Evolutionary conservation across 2,113 vertebrate genomes (phyloP).

Genomic region (Taurulus bubalis): DNA sequence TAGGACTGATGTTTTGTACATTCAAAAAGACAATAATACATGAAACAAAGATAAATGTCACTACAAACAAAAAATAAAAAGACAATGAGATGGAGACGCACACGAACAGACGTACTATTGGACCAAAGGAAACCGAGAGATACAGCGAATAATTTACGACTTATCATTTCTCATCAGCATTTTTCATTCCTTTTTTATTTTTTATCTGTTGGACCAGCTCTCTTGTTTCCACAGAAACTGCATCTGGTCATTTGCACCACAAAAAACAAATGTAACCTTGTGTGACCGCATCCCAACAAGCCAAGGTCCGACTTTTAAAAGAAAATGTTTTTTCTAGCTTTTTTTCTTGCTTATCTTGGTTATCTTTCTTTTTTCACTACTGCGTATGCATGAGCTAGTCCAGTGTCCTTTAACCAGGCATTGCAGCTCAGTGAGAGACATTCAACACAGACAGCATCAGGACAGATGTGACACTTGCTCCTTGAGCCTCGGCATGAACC

Average conservation of each 20-base stretch:
- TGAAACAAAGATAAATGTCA: background rate
- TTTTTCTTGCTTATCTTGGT: background rate
- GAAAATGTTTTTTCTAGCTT: background rate
- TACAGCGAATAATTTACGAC: constrained; percentile 3
- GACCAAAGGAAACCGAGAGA: background rate
- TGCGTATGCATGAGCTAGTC: constrained; percentile 4
- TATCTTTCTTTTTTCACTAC: background rate
- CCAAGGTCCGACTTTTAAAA: constrained; percentile 6
- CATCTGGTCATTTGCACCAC: background rate
- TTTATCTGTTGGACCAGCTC: constrained; percentile 30
- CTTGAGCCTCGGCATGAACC: constrained; percentile 28
- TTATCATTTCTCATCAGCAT: background rate
- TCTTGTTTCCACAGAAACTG: background rate
- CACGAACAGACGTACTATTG: background rate
- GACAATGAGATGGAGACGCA: background rate
- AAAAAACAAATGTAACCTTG: constrained; percentile 15
- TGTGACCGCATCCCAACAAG: background rate
- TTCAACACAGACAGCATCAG: constrained; percentile 19
- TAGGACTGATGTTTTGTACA: too few relatives aligned
- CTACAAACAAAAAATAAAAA: background rate
- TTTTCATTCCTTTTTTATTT: constrained; percentile 11
- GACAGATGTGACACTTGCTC: constrained; percentile 37
- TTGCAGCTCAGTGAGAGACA: constrained; percentile 23
- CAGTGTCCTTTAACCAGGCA: background rate
- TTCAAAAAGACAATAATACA: background rate